phyloP scores from a whole-genome alignment of 2,797 vertebrate species.

The Pangasius mekongensis region DNA sequence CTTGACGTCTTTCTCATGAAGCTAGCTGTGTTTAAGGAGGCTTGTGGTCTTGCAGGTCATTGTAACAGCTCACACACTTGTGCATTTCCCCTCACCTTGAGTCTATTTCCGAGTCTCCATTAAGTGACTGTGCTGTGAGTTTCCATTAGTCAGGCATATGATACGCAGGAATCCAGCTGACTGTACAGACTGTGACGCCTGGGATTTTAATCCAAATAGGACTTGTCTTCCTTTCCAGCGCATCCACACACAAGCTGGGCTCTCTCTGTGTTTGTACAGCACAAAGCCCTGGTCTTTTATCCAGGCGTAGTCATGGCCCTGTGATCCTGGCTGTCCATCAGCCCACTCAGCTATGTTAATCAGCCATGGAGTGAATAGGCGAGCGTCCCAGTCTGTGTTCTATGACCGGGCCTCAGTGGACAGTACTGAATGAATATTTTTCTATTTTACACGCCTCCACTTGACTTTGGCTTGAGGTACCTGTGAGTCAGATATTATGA shows the following conservation, averaged over 20 bases:
- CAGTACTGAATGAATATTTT: neutral
- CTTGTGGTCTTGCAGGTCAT: neutral
- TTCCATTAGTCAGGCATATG: conserved; percentile 50
- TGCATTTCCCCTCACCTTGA: neutral
- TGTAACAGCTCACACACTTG: neutral
- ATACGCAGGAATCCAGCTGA: conserved; percentile 65
- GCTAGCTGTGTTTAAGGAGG: neutral
- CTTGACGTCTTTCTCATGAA: neutral
- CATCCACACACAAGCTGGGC: conserved; percentile 67
- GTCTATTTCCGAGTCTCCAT: neutral
- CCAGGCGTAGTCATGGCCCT: conserved; percentile 65
- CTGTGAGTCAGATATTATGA: conserved; percentile 11
- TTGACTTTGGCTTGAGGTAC: neutral
- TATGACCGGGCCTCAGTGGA: neutral
- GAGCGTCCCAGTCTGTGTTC: neutral
- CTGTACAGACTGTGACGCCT: conserved; percentile 63
- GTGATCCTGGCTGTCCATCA: conserved; percentile 54
- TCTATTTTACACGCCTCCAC: neutral
- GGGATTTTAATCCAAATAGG: conserved; percentile 62
- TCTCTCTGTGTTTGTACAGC: conserved; percentile 68
- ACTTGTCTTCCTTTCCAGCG: conserved; percentile 56
- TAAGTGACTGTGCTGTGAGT: neutral
- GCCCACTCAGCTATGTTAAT: conserved; percentile 23
- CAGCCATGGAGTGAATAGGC: conserved; percentile 7
- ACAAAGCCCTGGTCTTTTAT: conserved; percentile 71